Evolutionary conservation across 2,888 invertebrate species (phyloP).

Genomic region (Tethea ocularis): DNA sequence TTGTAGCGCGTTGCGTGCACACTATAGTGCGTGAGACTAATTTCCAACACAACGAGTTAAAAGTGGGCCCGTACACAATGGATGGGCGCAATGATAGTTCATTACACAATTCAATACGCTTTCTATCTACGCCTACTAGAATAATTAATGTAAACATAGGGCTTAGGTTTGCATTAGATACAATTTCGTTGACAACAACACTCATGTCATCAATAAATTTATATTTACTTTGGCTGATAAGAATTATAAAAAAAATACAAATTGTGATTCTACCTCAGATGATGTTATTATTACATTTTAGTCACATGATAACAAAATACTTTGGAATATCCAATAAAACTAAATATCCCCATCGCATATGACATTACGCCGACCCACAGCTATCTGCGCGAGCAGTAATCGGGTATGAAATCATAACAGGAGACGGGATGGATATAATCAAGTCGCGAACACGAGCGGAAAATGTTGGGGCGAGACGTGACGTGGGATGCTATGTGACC

Average conservation of each 20-base stretch:
- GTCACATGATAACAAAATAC: background rate
- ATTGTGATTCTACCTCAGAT: no score
- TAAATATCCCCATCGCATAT: background rate
- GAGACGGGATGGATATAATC: conserved; percentile 33
- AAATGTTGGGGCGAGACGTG: conserved; percentile 16
- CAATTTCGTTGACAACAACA: background rate
- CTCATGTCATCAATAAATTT: background rate
- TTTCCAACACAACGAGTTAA: background rate
- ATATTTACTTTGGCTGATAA: background rate
- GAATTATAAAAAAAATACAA: background rate
- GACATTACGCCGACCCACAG: background rate
- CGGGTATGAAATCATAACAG: background rate
- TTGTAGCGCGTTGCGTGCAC: background rate
- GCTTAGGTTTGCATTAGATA: background rate
- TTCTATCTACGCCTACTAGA: background rate
- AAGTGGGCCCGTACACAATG: background rate
- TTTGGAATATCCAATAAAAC: no score
- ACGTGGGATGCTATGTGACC: background rate
- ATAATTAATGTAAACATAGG: background rate
- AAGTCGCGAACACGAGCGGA: conserved; percentile 29
- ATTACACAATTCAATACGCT: conserved; percentile 4
- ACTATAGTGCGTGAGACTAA: background rate
- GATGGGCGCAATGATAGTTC: background rate
- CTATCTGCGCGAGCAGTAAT: background rate
- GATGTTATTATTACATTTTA: no score